These are phyloP conservation scores for Chelonus formosanus DNA, from an alignment of 2,888 invertebrate genomes.

Conservation along the genomic window DNA sequence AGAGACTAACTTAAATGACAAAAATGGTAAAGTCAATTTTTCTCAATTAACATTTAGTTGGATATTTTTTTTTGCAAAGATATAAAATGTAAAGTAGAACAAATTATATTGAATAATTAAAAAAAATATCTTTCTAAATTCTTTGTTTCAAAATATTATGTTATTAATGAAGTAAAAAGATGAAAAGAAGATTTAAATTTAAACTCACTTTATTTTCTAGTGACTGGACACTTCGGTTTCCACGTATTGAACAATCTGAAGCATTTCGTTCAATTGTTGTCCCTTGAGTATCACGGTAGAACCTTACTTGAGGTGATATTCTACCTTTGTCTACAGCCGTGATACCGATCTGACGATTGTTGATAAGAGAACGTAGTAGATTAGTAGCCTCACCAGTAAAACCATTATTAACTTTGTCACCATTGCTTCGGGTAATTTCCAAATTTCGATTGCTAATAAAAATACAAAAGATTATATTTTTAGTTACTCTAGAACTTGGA, in stretches of 20 bases:
- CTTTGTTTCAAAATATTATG: too few relatives aligned
- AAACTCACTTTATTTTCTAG: conserved; percentile 57
- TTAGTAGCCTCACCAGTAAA: conserved; percentile 76
- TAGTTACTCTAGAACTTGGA: too few relatives aligned
- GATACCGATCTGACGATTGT: conserved; percentile 78
- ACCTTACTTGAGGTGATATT: conserved; percentile 68
- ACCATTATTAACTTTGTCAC: conserved; percentile 60
- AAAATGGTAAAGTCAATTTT: conserved; percentile 22
- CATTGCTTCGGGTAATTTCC: conserved; percentile 62
- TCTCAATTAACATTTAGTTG: not conserved
- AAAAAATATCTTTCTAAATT: too few relatives aligned
- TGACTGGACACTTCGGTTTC: conserved; percentile 58
- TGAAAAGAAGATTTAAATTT: not conserved
- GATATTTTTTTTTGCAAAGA: not conserved
- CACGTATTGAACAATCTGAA: conserved; percentile 57
- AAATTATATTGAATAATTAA: too few relatives aligned
- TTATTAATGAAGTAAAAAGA: not conserved
- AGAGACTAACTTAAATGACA: not conserved
- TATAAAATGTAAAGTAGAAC: too few relatives aligned
- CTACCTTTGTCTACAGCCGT: conserved; percentile 64
- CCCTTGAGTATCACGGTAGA: conserved; percentile 69
- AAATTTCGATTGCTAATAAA: conserved; percentile 58
- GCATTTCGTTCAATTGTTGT: conserved; percentile 69
- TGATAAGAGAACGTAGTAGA: conserved; percentile 78
- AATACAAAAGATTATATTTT: conserved; percentile 9